Base-by-base conservation (phyloP, 1,140 invertebrate species). In the Limonius californicus region DNA sequence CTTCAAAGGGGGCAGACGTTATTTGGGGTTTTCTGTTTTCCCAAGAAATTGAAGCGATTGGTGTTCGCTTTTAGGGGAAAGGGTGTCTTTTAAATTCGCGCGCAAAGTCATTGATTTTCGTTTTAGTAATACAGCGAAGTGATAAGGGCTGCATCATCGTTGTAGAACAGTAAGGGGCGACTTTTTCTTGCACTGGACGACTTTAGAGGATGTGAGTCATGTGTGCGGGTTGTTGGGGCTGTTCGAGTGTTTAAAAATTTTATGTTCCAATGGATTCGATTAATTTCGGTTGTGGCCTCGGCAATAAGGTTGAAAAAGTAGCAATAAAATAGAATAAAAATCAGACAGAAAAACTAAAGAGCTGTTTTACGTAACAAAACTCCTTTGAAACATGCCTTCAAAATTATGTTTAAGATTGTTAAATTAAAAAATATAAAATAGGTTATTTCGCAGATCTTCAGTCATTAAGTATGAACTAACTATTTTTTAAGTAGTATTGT, bases 81-180 rank as follows among this genome's bases (percentile, higher is more conserved):
- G 15, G 45, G 19, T 18, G 6, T 14, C 7, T 39, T 19, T 21
- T 21, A 18, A 14, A 19, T 50, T 50, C 45, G 45, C 45, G 45
- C 45, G 45, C 45, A 50, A 50, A 50, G 7, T 18, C 45, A 50
- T 50, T 21, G 45, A 50, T 50, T 50, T 50, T 50, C 45, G 2
- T 50, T 50, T 50, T n/a, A 50, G 20, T 50, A 50, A 21, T 16
- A 50, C 45, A 50, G 20, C 19, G 8, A 18, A 4, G 8, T 50
- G 45, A 21, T 21, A 21, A 18, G 45, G 45, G 45, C 14, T 18
- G 45, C 9, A 19, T 2, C n/a, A 50, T 50, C 16, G 14, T 12
- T 45, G 6, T 4, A 4, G 14, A 18, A 50, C 2, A n/a, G 45
- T 21, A n/a, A 50, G 20, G 42, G 42, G 14, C 12, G 6, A n/a